A percentile compares a stretch with the other conserved stretches of the same genome.
These are phyloP conservation scores for Linnaemya tessellans DNA, from an alignment of 2,888 invertebrate species.

Conservation along the genomic window DNA sequence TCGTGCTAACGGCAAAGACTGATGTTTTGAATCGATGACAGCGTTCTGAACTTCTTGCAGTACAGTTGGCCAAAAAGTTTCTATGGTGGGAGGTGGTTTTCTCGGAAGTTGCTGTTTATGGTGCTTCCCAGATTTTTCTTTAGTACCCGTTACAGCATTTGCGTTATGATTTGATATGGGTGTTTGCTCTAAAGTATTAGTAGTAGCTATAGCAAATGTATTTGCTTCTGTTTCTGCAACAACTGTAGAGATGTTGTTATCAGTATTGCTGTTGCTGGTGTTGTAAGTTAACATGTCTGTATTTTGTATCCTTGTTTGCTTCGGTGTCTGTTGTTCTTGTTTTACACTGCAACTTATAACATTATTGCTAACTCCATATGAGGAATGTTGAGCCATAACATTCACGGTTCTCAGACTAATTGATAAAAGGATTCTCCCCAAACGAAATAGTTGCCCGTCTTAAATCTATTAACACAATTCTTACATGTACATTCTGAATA, in stretches of 20 bases:
- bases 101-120: conserved; percentile 76
- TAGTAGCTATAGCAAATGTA: conserved; percentile 24
- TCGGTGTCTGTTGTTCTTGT: conserved; percentile 36
- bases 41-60: conserved; percentile 91
- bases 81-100: conserved; percentile 85
- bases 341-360: conserved; percentile 24
- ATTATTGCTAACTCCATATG: conserved; percentile 36
- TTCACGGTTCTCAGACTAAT: not conserved
- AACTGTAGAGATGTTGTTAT: conserved; percentile 27
- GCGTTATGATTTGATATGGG: conserved; percentile 28
- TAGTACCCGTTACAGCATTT: conserved; percentile 71
- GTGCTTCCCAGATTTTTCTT: conserved; percentile 75
- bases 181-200: conserved; percentile 40
- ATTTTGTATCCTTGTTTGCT: conserved; percentile 46
- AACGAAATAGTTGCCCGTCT: not conserved
- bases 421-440: not conserved
- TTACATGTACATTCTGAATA: not conserved
- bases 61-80: conserved; percentile 92
- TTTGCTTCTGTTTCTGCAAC: conserved; percentile 38
- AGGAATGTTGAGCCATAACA: conserved; percentile 42
- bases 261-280: conserved; percentile 35
- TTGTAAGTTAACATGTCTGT: conserved; percentile 57
- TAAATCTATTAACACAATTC: not conserved
- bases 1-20: conserved; percentile 96
- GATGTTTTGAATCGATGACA: conserved; percentile 91